phyloP scores from a whole-genome alignment of 1,140 invertebrate species.

The Drosophila bocki region DNA sequence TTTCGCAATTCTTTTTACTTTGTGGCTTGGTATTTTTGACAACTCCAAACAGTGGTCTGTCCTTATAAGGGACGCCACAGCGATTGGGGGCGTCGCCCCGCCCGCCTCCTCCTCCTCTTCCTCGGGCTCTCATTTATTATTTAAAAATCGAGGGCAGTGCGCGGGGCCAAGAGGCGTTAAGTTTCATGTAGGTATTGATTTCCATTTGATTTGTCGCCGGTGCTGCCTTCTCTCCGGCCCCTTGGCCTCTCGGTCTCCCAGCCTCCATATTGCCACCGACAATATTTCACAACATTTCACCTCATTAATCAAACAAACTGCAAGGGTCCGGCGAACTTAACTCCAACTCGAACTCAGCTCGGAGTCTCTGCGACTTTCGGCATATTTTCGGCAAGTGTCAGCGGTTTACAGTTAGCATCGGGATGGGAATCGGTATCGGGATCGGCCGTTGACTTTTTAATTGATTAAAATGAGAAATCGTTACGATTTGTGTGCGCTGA shows the following conservation, averaged over 20 bases:
- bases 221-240: slow-evolving; percentile 1
- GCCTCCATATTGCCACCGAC: slow-evolving; percentile 32
- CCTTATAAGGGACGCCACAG: slow-evolving; percentile 54
- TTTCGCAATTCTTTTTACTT: slow-evolving; percentile 65
- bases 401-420: slow-evolving; percentile 70
- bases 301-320: slow-evolving; percentile 83
- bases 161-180: slow-evolving; percentile 60
- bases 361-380: slow-evolving; percentile 19
- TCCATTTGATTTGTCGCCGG: slow-evolving; percentile 77
- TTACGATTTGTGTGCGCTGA: slow-evolving; percentile 82
- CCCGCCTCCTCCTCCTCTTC: slow-evolving; percentile 6
- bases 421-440: slow-evolving; percentile 19
- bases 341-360: slow-evolving; percentile 5
- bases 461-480: slow-evolving; percentile 85
- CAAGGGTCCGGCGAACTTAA: slow-evolving; percentile 41
- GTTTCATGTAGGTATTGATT: slow-evolving; percentile 81
- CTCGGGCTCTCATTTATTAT: slow-evolving; percentile 27
- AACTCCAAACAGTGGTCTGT: slow-evolving; percentile 58
- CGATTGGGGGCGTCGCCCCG: slow-evolving; percentile 50
- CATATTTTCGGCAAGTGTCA: slow-evolving; percentile 82
- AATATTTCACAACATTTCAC: slow-evolving; percentile 84
- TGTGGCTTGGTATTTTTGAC: slow-evolving; percentile 64
- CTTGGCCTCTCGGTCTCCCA: neutral
- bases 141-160: slow-evolving; percentile 34
- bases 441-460: slow-evolving; percentile 83